Evolutionary conservation across 2,113 vertebrate genomes (phyloP), one percentile per base, ranked within the genome.

Genomic region (mouse (Mus musculus)): DNA sequence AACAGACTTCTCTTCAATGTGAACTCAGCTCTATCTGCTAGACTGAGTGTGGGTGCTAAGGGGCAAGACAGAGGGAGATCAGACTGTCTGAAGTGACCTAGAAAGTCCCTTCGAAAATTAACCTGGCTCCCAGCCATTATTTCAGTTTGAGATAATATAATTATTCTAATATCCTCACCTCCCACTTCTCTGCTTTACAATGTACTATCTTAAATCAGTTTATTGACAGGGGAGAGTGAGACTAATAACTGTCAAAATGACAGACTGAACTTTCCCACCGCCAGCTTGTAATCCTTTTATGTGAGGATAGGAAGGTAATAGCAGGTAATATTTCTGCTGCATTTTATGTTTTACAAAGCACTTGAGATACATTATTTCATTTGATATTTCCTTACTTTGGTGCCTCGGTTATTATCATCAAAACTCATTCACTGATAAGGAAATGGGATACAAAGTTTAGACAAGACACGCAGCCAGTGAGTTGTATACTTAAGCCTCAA

Each of bases 201-300:
- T 89, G 39, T 73, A 82, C 76, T 91, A 71, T 80, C 72, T 75
- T 93, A 92, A 96, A 95, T 97, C 95, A 89, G 33, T 52, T 95
- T 97, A 97, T 93, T 96, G 93, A 94, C 90, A 94, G 89, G 90
- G 85, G 94, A 96, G 26, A 90, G 52, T 63, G 88, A 93, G 67
- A 95, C 69, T 90, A 95, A 77, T 97, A 96, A 96, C 94, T 97
- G 96, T 97, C 90, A 94, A 90, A 65, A 94, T 96, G 95, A 96
- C 88, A 96, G 88, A 94, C 42, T 90, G 84, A 93, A 82, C 49
- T 96, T 93, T 84, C 56, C 89, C 28, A 88, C 42, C 16, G 19
- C 71, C 86, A 63, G n/a, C 42, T 84, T 94, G 33, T 95, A 94
- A 97, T 95, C 81, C 26, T 88, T 88, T 95, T 95, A 92, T 89